phyloP scores from a whole-genome alignment of 30 jellyfish, hydroid and myxozoan genomes.

The Hydractinia symbiolongicarpus region DNA sequence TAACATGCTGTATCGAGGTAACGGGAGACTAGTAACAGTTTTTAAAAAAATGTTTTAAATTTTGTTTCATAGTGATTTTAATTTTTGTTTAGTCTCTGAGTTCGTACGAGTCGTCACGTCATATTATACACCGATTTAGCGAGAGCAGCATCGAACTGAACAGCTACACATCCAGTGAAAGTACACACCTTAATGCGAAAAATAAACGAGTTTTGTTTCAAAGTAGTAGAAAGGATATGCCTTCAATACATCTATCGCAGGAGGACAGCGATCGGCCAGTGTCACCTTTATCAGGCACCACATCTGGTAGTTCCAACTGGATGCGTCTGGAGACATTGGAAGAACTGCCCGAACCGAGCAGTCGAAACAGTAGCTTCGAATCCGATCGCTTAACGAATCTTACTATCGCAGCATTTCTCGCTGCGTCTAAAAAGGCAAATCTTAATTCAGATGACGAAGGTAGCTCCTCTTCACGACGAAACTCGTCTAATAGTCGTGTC shows the following conservation, averaged over 20 bases:
- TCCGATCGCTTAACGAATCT: not conserved
- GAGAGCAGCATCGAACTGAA: slow-evolving; percentile 35
- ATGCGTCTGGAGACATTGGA: slow-evolving; percentile 23
- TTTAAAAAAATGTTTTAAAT: not conserved
- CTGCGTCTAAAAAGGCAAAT: not conserved
- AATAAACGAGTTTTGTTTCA: slow-evolving; percentile 18
- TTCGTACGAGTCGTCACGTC: not conserved
- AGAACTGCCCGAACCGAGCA: slow-evolving; percentile 34
- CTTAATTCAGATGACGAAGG: not conserved
- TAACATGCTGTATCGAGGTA: not conserved
- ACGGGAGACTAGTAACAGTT: not conserved
- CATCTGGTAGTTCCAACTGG: slow-evolving; percentile 24
- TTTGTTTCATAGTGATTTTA: not conserved
- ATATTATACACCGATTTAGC: slow-evolving; percentile 31
- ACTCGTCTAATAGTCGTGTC: not conserved
- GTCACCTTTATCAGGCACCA: slow-evolving; percentile 15
- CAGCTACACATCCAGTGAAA: slow-evolving; percentile 16
- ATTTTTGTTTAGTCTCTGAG: not conserved
- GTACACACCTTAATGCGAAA: not conserved
- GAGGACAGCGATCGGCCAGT: slow-evolving; percentile 27
- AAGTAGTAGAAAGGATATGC: slow-evolving; percentile 23
- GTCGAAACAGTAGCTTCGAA: slow-evolving; percentile 14
- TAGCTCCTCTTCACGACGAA: not conserved
- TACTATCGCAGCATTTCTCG: slow-evolving; percentile 1
- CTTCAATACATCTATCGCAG: slow-evolving; percentile 35